A percentile compares a stretch with the other conserved stretches of the same genome.
Evolutionary conservation across 2,888 invertebrate genomes (phyloP).

Genomic region (Parthenolecanium corni): DNA sequence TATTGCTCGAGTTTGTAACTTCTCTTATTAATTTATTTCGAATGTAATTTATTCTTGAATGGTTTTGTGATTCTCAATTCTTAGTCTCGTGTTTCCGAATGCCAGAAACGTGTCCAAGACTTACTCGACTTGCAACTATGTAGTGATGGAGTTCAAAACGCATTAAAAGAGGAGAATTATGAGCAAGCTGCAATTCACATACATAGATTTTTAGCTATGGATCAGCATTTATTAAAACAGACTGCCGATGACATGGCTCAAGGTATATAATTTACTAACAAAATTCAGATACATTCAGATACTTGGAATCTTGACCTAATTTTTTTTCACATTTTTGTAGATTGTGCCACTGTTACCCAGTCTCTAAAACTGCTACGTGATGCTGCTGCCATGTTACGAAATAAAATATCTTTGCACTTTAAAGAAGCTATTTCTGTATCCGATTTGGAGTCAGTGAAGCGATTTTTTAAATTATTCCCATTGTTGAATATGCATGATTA

Average conservation of each 20-base stretch:
- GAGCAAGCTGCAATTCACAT: slow-evolving; percentile 94
- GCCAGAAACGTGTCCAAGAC: slow-evolving; percentile 87
- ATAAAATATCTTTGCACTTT: slow-evolving; percentile 65
- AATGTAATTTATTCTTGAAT: neutral
- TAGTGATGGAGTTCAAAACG: slow-evolving; percentile 92
- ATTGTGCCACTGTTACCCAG: slow-evolving; percentile 56
- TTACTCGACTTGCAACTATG: slow-evolving; percentile 88
- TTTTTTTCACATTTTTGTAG: slow-evolving; percentile 35
- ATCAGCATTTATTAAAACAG: slow-evolving; percentile 65
- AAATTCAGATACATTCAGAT: neutral
- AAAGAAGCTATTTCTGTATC: slow-evolving; percentile 80
- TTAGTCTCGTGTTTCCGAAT: slow-evolving; percentile 64
- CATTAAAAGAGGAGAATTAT: slow-evolving; percentile 87
- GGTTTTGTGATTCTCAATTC: neutral
- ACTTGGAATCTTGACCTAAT: slow-evolving; percentile 34
- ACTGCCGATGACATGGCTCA: slow-evolving; percentile 64
- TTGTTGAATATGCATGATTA: slow-evolving; percentile 80
- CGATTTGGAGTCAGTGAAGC: slow-evolving; percentile 79
- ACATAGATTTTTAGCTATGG: slow-evolving; percentile 85
- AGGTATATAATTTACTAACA: slow-evolving; percentile 37
- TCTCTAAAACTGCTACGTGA: slow-evolving; percentile 62
- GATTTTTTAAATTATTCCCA: slow-evolving; percentile 95
- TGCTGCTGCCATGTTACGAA: slow-evolving; percentile 58
- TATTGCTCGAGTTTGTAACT: neutral
- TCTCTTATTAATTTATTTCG: neutral